Base-by-base conservation (phyloP, 2,113 vertebrate genomes). In the Ellobius talpinus region DNA sequence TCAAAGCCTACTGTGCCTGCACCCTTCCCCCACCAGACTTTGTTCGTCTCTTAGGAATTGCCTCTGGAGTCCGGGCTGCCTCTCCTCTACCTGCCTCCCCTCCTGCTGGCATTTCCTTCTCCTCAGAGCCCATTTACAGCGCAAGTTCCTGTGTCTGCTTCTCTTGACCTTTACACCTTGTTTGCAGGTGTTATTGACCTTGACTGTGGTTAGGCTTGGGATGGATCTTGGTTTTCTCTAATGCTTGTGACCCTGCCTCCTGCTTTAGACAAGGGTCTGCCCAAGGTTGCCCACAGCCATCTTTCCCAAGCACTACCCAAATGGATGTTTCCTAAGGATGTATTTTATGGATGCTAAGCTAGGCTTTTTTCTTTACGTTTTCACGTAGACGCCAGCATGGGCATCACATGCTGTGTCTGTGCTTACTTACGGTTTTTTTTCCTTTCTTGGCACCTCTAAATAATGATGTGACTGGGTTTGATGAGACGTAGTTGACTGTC, bases 81-180 rank as follows among this genome's bases (percentile, higher is more conserved):
- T 87, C 63, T 79, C 31, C 39, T 7, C 74, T 47, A 14, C 74
- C 45, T 50, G 74, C 74, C 74, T 77, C n/a, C 39, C 74, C 70
- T 61, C 66, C 63, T 31, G 31, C 87, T 76, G 84, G 84, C 23
- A 3, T 23, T 55, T 65, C 29, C 23, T 47, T 84, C 52, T 58
- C 66, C 66, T 52, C 73, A 33, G 42, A 63, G 73, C 50, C 77
- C 58, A 23, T 45, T 33, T 47, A 78, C 81, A 36, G 84, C 19
- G 14, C 23, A 3, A 0, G 1, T 19, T 76, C 52, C 23, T 72
- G 3, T n/a, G 21, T 50, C 87, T 45, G 84, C 79, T 81, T 86
- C 73, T 58, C 39, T 45, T 94, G 88, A 92, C 96, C 70, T 95
- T 95, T 87, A 14, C 33, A 4, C 39, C 68, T n/a, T 92, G 65